Evolutionary conservation across 2,888 invertebrate species (phyloP), one percentile per base, ranked within the genome.

Genomic region (Clistopyga incitator): DNA sequence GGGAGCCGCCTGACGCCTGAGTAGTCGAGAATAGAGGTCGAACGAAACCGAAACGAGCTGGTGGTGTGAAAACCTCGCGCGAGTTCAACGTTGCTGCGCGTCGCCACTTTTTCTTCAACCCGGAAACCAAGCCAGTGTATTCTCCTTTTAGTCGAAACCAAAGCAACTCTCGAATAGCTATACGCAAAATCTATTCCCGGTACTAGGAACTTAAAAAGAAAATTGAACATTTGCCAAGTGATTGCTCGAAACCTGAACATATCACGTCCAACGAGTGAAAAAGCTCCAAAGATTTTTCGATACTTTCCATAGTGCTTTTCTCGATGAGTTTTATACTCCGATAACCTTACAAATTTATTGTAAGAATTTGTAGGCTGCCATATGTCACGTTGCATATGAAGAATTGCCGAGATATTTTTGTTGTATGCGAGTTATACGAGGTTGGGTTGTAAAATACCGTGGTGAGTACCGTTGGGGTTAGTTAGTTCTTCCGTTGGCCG

Each of bases 11-110:
- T 6, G 47, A 47, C 8, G 38, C 10, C 54, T 38, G 20, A 23
- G 23, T 15, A 52, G 70, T 34, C n/a, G n/a, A 15, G 56, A 56
- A 71, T 54, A 23, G 20, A 54, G 70, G 54, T 70, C 70, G 71
- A 71, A 56, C 71, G 56, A 71, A 71, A 71, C 56, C 56, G 71
- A 54, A 42, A 11, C 4, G 34, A 18, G 70, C 18, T 52, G 38
- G 20, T 47, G 47, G 52, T 70, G 54, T 54, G 38, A 54, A 15
- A 20, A 20, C 8, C 23, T 20, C 20, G 52, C 20, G 29, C 52
- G 34, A 29, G 11, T 29, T 52, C 50, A 20, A n/a, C 54, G 67
- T 20, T 15, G 54, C 54, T 54, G 70, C 70, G 54, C 70, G 23
- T 20, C 70, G 54, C 11, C 52, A 8, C 13, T 18, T 42, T 54